Percentiles rank a stretch among this genome's conserved stretches.
phyloP scores from a whole-genome alignment of 2,113 vertebrate genomes.

The Agelaius tricolor region DNA sequence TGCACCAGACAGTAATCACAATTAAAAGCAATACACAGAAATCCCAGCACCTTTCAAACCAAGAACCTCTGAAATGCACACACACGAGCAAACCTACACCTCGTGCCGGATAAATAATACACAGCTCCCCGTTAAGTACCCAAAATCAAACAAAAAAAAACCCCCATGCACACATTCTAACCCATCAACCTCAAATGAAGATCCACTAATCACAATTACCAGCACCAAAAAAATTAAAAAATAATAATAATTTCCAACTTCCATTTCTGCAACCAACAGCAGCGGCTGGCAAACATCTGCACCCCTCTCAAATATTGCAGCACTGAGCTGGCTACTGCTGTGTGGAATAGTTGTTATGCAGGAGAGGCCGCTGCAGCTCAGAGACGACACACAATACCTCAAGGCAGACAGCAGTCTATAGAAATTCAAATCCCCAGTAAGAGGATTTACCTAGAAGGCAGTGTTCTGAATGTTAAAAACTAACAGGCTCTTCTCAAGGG shows the following conservation, averaged over 20 bases:
- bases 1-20: not conserved
- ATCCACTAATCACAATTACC: constrained; percentile 17
- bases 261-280: constrained; percentile 60
- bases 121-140: constrained; percentile 12
- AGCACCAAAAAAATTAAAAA: not conserved
- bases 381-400: constrained; percentile 86
- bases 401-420: constrained; percentile 75
- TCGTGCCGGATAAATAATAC: constrained; percentile 34
- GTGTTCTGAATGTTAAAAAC: constrained; percentile 69
- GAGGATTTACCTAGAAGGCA: constrained; percentile 69
- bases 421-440: constrained; percentile 73
- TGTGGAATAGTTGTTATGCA: constrained; percentile 87
- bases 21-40: not conserved
- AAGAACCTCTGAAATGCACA: constrained; percentile 21
- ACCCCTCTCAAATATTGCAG: constrained; percentile 81
- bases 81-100: not conserved
- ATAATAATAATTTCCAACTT: constrained; percentile 34
- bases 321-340: constrained; percentile 77
- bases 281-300: constrained; percentile 68
- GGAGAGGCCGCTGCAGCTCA: constrained; percentile 83
- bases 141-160: not conserved
- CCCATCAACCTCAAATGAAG: constrained; percentile 7
- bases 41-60: not conserved
- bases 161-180: not conserved
- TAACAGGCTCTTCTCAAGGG: not conserved